Evolutionary conservation across 2,888 invertebrate genomes (phyloP).

Genomic region (Esperia sulphurella): DNA sequence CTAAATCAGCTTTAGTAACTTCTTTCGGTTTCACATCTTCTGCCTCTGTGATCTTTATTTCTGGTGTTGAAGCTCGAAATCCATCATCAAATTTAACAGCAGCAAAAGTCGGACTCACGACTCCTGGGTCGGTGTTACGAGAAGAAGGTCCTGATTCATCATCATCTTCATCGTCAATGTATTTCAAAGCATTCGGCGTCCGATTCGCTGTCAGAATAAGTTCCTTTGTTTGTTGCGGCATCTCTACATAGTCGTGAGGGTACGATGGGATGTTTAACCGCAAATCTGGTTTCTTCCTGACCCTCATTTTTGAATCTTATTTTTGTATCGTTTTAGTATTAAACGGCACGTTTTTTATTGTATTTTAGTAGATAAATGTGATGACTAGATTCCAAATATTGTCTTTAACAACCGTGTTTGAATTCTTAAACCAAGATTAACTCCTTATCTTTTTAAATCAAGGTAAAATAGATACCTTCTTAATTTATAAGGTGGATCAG

Average conservation of each 20-base stretch:
- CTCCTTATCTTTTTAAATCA: constrained; percentile 4
- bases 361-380: background rate
- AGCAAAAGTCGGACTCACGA: constrained; percentile 16
- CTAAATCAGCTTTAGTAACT: constrained; percentile 7
- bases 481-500: background rate
- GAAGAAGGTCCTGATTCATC: background rate
- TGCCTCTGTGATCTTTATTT: constrained; percentile 46
- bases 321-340: too few species aligned
- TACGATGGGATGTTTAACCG: constrained; percentile 53
- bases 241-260: constrained; percentile 62
- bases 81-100: constrained; percentile 1
- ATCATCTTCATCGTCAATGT: constrained; percentile 37
- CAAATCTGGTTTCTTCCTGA: constrained; percentile 61
- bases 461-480: constrained; percentile 1
- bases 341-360: too few species aligned
- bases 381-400: constrained; percentile 4
- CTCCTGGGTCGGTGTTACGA: constrained; percentile 12
- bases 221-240: constrained; percentile 50
- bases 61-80: constrained; percentile 50
- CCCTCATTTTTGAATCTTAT: constrained; percentile 20
- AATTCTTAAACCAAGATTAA: constrained; percentile 4
- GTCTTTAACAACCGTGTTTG: constrained; percentile 2
- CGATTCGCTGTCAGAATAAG: constrained; percentile 37
- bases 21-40: constrained; percentile 13
- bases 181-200: constrained; percentile 32